Evolutionary conservation across 2,797 vertebrate species (phyloP).

Genomic region (Leptoclinus maculatus): DNA sequence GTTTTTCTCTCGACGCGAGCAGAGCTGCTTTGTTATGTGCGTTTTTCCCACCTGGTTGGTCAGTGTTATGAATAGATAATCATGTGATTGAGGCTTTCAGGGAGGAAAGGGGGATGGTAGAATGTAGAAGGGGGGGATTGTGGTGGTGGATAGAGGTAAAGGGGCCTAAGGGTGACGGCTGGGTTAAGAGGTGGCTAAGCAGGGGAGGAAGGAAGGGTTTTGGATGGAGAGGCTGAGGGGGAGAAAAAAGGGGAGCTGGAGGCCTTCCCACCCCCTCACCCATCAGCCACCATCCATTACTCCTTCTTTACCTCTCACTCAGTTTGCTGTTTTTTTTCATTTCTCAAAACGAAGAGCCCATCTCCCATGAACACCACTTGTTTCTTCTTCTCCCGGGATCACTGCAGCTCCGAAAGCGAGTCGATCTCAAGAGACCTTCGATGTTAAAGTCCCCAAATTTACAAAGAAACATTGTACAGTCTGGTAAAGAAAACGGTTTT

Average conservation of each 20-base stretch:
- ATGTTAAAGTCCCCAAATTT: no score
- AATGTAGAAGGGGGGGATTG: neutral
- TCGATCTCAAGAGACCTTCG: no score
- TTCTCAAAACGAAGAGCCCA: neutral
- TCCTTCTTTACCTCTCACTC: neutral
- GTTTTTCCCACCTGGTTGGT: neutral
- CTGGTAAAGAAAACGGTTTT: no score
- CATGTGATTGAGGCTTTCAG: constrained; percentile 2
- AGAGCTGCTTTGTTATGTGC: neutral
- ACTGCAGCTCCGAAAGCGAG: no score
- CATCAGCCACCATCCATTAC: neutral
- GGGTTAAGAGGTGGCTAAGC: constrained; percentile 37
- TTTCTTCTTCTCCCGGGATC: neutral
- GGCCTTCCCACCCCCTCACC: neutral
- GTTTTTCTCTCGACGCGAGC: neutral
- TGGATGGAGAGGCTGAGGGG: constrained; percentile 12
- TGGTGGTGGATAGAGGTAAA: neutral
- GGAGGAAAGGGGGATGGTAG: neutral
- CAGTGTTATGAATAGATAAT: constrained; percentile 10
- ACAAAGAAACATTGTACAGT: no score
- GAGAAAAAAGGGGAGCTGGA: constrained; percentile 6
- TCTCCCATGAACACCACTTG: neutral
- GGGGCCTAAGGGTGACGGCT: constrained; percentile 19
- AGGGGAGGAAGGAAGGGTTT: constrained; percentile 32
- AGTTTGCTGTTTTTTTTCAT: neutral